phyloP scores from a whole-genome alignment of 2,113 vertebrate genomes.

The Colaptes auratus region DNA sequence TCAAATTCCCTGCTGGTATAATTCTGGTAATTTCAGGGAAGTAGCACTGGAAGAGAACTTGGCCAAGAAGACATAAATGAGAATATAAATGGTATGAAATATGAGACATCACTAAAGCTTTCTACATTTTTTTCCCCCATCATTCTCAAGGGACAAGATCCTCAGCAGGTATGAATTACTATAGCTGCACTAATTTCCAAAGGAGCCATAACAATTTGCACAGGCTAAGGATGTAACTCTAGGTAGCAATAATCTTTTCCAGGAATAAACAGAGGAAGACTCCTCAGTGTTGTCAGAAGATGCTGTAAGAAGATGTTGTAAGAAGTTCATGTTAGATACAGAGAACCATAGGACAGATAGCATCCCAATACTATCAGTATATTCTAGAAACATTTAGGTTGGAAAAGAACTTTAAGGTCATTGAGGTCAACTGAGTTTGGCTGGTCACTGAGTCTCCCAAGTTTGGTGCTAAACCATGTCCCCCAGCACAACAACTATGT shows the following conservation, averaged over 20 bases:
- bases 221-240: neutral
- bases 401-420: too few relatives aligned
- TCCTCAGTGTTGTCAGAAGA: neutral
- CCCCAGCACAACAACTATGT: too few relatives aligned
- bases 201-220: neutral
- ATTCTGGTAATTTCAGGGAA: neutral
- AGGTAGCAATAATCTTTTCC: neutral
- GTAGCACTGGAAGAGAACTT: neutral
- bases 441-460: too few relatives aligned
- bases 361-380: neutral
- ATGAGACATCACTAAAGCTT: neutral
- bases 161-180: slow-evolving; percentile 17
- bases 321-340: neutral
- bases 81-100: slow-evolving; percentile 6
- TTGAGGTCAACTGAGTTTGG: too few relatives aligned
- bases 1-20: neutral
- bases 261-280: neutral
- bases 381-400: too few relatives aligned
- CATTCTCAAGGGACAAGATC: neutral
- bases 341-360: neutral
- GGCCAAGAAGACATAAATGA: neutral
- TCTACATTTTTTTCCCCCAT: neutral
- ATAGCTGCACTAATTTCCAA: slow-evolving; percentile 10
- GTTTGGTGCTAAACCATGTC: too few relatives aligned
- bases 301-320: too few relatives aligned